phyloP scores from a whole-genome alignment of 2,888 invertebrate species.

The Cecidostiba fungosa region DNA sequence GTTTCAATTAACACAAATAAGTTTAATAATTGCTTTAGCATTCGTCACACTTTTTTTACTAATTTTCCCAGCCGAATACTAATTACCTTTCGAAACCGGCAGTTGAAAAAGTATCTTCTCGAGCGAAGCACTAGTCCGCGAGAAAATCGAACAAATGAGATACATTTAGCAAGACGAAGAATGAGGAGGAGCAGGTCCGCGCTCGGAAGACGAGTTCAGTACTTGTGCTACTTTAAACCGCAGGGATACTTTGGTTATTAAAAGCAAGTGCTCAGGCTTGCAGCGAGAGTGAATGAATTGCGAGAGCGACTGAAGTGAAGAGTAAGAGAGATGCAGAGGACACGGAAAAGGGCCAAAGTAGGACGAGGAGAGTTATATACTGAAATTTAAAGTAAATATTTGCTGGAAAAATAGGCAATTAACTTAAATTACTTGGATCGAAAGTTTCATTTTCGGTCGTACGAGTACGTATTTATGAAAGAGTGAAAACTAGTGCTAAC shows the following conservation, averaged over 20 bases:
- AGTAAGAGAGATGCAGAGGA: not conserved
- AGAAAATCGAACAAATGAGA: constrained; percentile 42
- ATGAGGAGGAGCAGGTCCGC: not conserved
- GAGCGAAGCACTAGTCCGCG: not conserved
- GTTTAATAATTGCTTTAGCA: not conserved
- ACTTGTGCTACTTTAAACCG: constrained; percentile 52
- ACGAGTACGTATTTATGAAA: too few relatives aligned
- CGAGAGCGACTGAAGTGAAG: not conserved
- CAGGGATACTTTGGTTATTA: constrained; percentile 40
- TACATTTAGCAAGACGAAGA: constrained; percentile 16
- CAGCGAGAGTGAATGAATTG: constrained; percentile 29
- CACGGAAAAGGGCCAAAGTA: not conserved
- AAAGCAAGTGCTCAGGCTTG: constrained; percentile 28
- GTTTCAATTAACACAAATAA: not conserved
- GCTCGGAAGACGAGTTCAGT: constrained; percentile 23
- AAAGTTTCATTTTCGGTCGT: too few relatives aligned
- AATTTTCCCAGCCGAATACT: not conserved
- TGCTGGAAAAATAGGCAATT: not conserved
- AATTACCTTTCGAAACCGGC: not conserved
- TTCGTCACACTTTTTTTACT: not conserved
- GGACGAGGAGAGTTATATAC: not conserved
- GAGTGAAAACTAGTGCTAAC: too few relatives aligned
- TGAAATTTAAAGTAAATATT: not conserved
- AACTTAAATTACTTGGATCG: not conserved
- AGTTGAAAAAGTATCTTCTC: not conserved